Percentiles rank a stretch among this genome's conserved stretches.
Evolutionary conservation across 2,797 vertebrate genomes (phyloP).

Genomic region (Karalla daura): DNA sequence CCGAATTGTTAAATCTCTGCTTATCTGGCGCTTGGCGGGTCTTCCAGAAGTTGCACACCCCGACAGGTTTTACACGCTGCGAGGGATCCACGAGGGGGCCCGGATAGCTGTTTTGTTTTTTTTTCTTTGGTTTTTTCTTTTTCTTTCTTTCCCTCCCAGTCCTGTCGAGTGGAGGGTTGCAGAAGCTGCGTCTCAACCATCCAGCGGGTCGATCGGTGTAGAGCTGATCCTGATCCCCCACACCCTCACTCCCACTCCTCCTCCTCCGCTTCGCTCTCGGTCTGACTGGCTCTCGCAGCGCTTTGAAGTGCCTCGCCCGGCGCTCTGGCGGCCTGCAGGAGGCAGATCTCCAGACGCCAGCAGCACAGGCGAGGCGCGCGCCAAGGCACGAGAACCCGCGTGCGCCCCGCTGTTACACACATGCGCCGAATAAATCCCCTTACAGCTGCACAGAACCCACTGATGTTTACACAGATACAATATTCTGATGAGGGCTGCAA

Average conservation of each 20-base stretch:
- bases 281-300: conserved; percentile 53
- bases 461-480: too few species aligned
- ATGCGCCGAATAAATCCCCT: too few species aligned
- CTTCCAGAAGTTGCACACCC: conserved; percentile 32
- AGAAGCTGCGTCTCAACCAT: conserved; percentile 47
- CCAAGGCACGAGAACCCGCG: too few species aligned
- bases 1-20: conserved; percentile 36
- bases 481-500: too few species aligned
- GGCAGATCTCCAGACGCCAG: conserved; percentile 59
- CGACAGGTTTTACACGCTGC: conserved; percentile 34
- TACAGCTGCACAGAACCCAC: too few species aligned
- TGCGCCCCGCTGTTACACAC: too few species aligned
- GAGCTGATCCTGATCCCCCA: conserved; percentile 60
- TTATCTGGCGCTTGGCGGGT: conserved; percentile 23
- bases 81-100: conserved; percentile 29
- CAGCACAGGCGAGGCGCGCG: too few species aligned
- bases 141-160: too few species aligned
- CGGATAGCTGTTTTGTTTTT: conserved; percentile 39
- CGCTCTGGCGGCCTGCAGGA: conserved; percentile 63
- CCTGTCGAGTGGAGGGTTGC: conserved; percentile 33
- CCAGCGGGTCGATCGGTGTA: conserved; percentile 66
- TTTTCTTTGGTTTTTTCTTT: too few species aligned
- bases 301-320: conserved; percentile 73
- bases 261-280: conserved; percentile 63
- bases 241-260: too few species aligned